Conservation (phyloP, 2,113 vertebrate species). For the Anas platyrhynchos region DNA sequence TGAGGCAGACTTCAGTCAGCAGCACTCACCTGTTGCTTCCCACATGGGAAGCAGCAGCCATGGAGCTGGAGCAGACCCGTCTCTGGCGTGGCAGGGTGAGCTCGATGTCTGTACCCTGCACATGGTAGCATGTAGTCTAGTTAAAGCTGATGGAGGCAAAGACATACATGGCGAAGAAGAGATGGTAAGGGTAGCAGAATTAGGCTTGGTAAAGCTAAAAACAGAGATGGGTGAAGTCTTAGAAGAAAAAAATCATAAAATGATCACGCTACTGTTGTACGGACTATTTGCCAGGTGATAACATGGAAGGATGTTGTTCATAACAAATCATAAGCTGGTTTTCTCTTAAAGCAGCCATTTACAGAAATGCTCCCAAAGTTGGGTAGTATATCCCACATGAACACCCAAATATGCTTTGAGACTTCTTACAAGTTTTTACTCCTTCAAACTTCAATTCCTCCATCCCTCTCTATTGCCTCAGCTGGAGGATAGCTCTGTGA, state of each 20-base stretch:
- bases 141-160: not conserved
- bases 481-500: not conserved
- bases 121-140: accelerated
- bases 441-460: not conserved
- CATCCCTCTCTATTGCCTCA: not conserved
- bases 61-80: not conserved
- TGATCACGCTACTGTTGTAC: not conserved
- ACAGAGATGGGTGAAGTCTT: not conserved
- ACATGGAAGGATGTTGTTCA: not conserved
- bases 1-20: not conserved
- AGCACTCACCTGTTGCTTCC: not conserved
- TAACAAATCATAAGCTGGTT: not conserved
- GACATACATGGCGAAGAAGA: not conserved
- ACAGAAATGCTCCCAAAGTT: not conserved
- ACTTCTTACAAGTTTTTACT: not conserved
- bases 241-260: not conserved
- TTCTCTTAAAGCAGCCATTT: not conserved
- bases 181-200: not conserved
- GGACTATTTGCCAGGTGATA: not conserved
- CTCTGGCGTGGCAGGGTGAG: not conserved
- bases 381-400: not conserved
- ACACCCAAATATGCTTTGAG: not conserved
- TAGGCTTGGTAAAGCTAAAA: not conserved
- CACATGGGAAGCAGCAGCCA: accelerated
- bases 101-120: accelerated